These are phyloP conservation scores for Gambusia holbrooki DNA, from an alignment of 2,113 vertebrate genomes.

Conservation along the genomic window DNA sequence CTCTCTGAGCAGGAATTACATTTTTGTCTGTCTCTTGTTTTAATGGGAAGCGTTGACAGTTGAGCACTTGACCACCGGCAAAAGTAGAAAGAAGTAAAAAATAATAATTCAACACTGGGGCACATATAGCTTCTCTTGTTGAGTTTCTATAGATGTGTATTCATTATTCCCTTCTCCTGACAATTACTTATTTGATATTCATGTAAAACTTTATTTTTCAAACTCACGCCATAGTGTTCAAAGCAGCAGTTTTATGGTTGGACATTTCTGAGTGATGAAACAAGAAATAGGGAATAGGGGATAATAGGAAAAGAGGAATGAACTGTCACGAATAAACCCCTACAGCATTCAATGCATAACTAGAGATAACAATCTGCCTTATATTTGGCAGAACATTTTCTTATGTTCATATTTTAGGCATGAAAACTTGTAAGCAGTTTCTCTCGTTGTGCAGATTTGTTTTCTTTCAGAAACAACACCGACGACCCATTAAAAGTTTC, in stretches of 20 bases:
- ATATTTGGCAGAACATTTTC: no score
- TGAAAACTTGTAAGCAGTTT: no score
- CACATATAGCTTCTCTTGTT: slow-evolving; percentile 21
- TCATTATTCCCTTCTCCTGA: no score
- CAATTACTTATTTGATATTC: slow-evolving; percentile 13
- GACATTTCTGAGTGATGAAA: slow-evolving; percentile 16
- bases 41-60: slow-evolving; percentile 59
- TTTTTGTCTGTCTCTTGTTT: slow-evolving; percentile 53
- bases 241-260: slow-evolving; percentile 27
- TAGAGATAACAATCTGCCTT: no score
- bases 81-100: slow-evolving; percentile 62
- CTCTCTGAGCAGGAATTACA: slow-evolving; percentile 55
- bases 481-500: no score
- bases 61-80: slow-evolving; percentile 38
- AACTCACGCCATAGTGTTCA: slow-evolving; percentile 28
- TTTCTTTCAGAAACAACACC: no score
- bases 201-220: slow-evolving; percentile 18
- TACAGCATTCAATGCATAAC: no score
- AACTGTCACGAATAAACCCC: no score
- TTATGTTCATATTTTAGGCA: no score
- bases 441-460: no score
- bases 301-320: not conserved
- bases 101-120: slow-evolving; percentile 35
- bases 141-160: slow-evolving; percentile 16
- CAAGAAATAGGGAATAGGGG: not conserved